phyloP scores from a whole-genome alignment of 1,140 invertebrate genomes.

The Spodoptera frugiperda region DNA sequence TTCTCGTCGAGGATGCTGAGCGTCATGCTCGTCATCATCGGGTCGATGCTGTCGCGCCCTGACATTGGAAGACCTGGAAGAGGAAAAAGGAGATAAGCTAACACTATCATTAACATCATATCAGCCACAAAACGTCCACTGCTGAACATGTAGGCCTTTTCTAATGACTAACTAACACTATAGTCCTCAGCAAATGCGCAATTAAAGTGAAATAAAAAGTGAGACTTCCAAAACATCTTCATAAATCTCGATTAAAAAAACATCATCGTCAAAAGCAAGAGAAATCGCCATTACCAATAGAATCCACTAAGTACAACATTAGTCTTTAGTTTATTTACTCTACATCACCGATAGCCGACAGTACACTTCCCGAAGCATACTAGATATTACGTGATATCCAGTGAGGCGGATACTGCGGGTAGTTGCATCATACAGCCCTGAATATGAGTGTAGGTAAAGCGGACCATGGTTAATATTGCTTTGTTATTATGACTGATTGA shows the following conservation, averaged over 20 bases:
- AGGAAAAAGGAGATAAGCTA: background rate
- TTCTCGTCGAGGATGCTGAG: constrained; percentile 84
- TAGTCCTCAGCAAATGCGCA: no score
- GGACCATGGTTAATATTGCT: constrained; percentile 6
- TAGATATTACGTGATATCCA: constrained; percentile 10
- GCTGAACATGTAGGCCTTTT: no score
- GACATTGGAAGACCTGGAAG: constrained; percentile 68
- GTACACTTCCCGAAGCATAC: constrained; percentile 10
- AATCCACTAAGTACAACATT: background rate
- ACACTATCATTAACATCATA: no score
- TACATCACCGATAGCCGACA: constrained; percentile 19
- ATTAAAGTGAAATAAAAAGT: no score
- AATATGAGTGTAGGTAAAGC: constrained; percentile 4
- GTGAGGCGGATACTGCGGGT: background rate
- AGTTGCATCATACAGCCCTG: constrained; percentile 10
- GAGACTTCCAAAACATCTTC: no score
- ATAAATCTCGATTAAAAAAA: no score
- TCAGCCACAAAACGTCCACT: no score
- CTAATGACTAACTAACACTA: no score
- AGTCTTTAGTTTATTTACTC: background rate
- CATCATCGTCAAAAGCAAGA: no score
- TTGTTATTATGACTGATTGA: background rate
- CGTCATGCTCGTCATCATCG: constrained; percentile 84
- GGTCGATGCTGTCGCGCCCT: constrained; percentile 77
- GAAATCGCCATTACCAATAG: background rate